Evolutionary conservation across 2,888 invertebrate species (phyloP), one percentile per base, ranked within the genome.

Genomic region (Spicauda simplicius): DNA sequence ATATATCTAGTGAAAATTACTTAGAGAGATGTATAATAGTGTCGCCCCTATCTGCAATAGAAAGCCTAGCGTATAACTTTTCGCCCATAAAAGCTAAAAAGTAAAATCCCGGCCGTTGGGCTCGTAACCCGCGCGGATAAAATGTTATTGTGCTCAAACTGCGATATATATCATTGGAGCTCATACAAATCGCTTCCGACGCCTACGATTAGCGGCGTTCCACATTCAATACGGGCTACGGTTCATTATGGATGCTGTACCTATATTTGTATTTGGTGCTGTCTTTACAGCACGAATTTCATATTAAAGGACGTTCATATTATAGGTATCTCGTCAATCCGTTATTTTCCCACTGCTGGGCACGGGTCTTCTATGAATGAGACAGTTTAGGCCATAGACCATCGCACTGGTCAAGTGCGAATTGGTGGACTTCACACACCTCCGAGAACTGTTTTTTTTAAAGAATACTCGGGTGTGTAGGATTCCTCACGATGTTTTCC

Each of bases 81-180:
- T 45, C 25, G 5, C n/a, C 45, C 45, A 5, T n/a, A n/a, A n/a
- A n/a, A 45, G 45, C 4, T 45, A 45, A n/a, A 45, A n/a, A 45
- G n/a, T n/a, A 45, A 45, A 7, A n/a, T 14, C 45, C n/a, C 45
- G 45, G 6, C 1, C 45, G 7, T 45, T 45, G 45, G n/a, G n/a
- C 45, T 12, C 45, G 41, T 45, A 14, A 45, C 41, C 41, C 41
- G 45, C 12, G 12, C 45, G 45, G 45, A 45, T 45, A 45, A 45
- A 45, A 41, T 41, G n/a, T 45, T 45, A 45, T 45, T 45, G 45
- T 45, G 45, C 45, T 45, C 45, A n/a, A 45, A 45, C 45, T n/a
- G 45, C n/a, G n/a, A 45, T n/a, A 45, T 45, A 45, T 45, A 45
- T 45, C 45, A 45, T 45, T 45, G n/a, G 45, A 45, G n/a, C 45